These are phyloP conservation scores for Sylvia atricapilla DNA, from an alignment of 2,113 vertebrate species.

Conservation along the genomic window DNA sequence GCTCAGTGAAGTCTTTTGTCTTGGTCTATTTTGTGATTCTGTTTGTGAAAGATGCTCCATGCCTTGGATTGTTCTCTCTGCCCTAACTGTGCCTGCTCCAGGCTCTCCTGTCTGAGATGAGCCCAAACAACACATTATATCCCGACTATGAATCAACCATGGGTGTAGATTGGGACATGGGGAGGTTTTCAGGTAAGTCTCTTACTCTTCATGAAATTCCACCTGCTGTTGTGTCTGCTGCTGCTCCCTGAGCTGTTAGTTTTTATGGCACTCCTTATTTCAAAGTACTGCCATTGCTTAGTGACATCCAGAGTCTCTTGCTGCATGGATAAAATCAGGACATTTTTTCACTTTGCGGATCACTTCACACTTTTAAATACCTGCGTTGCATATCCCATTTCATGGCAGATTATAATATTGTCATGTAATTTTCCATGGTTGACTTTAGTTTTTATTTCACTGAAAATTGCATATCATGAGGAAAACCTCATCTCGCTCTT, in stretches of 20 bases:
- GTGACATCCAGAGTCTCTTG: not conserved
- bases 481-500: not conserved
- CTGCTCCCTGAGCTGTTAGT: not conserved
- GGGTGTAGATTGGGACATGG: not conserved
- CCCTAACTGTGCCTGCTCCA: not conserved
- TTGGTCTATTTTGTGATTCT: not conserved
- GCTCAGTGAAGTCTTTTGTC: not conserved
- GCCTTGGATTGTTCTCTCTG: not conserved
- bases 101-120: not conserved
- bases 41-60: not conserved
- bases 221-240: not conserved
- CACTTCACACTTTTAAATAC: not conserved
- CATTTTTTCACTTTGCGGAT: not conserved
- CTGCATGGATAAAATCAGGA: not conserved
- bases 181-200: not conserved
- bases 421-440: not conserved
- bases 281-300: not conserved
- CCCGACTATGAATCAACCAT: not conserved
- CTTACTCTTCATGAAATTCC: not conserved
- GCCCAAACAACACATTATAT: not conserved
- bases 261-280: not conserved
- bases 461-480: not conserved
- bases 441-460: not conserved
- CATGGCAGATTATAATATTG: not conserved
- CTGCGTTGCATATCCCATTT: not conserved